A percentile compares a stretch with the other conserved stretches of the same genome.
Evolutionary conservation across 2,797 vertebrate species (phyloP).

Genomic region (Channa striata): DNA sequence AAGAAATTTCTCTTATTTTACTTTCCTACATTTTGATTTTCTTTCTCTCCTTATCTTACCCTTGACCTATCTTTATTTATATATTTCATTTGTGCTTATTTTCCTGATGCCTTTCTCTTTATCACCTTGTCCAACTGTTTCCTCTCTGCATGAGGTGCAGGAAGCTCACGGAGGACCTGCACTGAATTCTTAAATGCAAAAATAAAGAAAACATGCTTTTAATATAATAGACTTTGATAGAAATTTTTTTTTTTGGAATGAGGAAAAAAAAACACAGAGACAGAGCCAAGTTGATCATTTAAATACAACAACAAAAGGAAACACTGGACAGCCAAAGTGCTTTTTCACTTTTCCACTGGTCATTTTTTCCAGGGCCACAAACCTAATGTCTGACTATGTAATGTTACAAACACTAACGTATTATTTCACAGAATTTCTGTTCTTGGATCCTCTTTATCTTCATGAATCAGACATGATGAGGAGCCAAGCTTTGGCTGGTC

Average conservation of each 20-base stretch:
- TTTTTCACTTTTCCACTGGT: not conserved
- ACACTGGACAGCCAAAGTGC: not conserved
- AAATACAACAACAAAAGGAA: too few relatives aligned
- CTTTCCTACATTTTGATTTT: slow-evolving; percentile 34
- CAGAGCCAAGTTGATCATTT: not conserved
- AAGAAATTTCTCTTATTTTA: slow-evolving; percentile 42
- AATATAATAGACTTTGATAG: not conserved
- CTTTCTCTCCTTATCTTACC: slow-evolving; percentile 20
- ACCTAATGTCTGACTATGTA: slow-evolving; percentile 34
- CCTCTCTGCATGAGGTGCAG: slow-evolving; percentile 17
- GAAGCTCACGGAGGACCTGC: not conserved
- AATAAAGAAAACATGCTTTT: slow-evolving; percentile 1
- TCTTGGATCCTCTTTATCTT: slow-evolving; percentile 32
- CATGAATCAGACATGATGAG: slow-evolving; percentile 58
- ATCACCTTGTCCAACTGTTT: slow-evolving; percentile 17
- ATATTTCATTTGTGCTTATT: not conserved
- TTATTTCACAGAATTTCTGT: slow-evolving; percentile 35
- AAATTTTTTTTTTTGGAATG: slow-evolving; percentile 15
- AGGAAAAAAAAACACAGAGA: slow-evolving; percentile 11
- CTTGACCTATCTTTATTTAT: slow-evolving; percentile 44
- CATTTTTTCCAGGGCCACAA: slow-evolving; percentile 14
- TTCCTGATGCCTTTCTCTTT: slow-evolving; percentile 12
- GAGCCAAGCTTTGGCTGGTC: slow-evolving; percentile 28
- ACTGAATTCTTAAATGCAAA: slow-evolving; percentile 9
- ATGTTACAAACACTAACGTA: slow-evolving; percentile 9